phyloP scores from a whole-genome alignment of 2,113 vertebrate species.

The Barbus barbus region DNA sequence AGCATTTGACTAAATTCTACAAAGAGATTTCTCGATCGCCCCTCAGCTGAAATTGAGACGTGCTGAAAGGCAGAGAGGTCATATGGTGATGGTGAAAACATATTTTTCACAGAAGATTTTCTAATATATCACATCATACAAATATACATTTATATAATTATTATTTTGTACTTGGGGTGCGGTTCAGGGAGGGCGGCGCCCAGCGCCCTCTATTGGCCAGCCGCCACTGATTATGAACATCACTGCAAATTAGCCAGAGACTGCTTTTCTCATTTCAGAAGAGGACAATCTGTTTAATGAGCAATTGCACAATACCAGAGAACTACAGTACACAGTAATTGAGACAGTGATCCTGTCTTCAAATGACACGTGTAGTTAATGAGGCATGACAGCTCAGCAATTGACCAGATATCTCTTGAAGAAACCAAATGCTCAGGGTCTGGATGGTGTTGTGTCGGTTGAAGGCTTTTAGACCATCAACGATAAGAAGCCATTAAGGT shows the following conservation, averaged over 20 bases:
- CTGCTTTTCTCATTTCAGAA: not conserved
- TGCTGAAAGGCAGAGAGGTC: too few species aligned
- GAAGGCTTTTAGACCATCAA: not conserved
- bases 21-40: too few species aligned
- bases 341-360: constrained; percentile 16
- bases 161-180: too few species aligned
- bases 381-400: constrained; percentile 23
- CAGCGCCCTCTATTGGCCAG: too few species aligned
- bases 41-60: too few species aligned
- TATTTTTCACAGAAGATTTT: too few species aligned
- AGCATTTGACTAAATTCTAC: too few species aligned
- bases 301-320: not conserved
- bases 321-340: constrained; percentile 17
- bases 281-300: constrained; percentile 23
- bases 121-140: too few species aligned
- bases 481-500: not conserved
- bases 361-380: constrained; percentile 10
- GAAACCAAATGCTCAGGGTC: not conserved
- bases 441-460: not conserved
- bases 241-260: constrained; percentile 21
- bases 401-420: not conserved
- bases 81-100: too few species aligned
- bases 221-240: not conserved
- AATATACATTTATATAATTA: too few species aligned
- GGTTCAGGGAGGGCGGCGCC: too few species aligned